Evolutionary conservation across 2,888 invertebrate species (phyloP).

Genomic region (Microdon myrmicae): DNA sequence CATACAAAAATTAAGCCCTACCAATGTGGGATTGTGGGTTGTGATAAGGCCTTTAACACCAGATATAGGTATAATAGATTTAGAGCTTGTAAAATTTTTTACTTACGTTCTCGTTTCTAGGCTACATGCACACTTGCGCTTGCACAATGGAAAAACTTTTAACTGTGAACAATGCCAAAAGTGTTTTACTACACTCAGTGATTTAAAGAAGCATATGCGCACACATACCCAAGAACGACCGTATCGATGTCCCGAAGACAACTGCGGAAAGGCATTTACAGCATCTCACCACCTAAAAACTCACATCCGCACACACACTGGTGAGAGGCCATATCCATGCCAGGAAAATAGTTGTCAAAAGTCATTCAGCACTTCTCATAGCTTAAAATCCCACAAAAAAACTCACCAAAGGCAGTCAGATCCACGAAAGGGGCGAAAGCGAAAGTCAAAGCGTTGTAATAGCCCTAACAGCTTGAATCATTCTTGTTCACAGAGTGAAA

Average conservation of each 20-base stretch:
- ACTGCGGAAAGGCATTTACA: constrained; percentile 92
- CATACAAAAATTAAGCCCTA: constrained; percentile 95
- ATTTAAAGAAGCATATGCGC: constrained; percentile 91
- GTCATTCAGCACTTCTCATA: constrained; percentile 86
- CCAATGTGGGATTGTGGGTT: constrained; percentile 82
- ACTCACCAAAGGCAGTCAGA: constrained; percentile 73
- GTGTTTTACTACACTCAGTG: constrained; percentile 92
- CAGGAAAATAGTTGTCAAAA: constrained; percentile 75
- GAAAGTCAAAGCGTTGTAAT: constrained; percentile 53
- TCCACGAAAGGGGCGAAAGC: constrained; percentile 29
- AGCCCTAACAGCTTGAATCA: constrained; percentile 36
- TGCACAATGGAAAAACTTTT: constrained; percentile 95
- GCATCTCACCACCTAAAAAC: constrained; percentile 95
- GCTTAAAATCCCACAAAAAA: constrained; percentile 81
- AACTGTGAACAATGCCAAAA: constrained; percentile 91
- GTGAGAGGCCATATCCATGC: constrained; percentile 83
- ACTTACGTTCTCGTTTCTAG: constrained; percentile 58
- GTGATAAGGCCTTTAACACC: constrained; percentile 94
- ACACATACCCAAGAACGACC: constrained; percentile 93
- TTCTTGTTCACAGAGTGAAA: constrained; percentile 45
- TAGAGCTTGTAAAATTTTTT: neutral
- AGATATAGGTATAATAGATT: constrained; percentile 76
- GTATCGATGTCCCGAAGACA: constrained; percentile 84
- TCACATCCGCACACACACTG: constrained; percentile 79
- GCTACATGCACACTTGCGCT: constrained; percentile 87